A percentile compares a stretch with the other conserved stretches of the same genome.
phyloP scores from a whole-genome alignment of 2,888 invertebrate genomes.

The Stenotaenia linearis region DNA sequence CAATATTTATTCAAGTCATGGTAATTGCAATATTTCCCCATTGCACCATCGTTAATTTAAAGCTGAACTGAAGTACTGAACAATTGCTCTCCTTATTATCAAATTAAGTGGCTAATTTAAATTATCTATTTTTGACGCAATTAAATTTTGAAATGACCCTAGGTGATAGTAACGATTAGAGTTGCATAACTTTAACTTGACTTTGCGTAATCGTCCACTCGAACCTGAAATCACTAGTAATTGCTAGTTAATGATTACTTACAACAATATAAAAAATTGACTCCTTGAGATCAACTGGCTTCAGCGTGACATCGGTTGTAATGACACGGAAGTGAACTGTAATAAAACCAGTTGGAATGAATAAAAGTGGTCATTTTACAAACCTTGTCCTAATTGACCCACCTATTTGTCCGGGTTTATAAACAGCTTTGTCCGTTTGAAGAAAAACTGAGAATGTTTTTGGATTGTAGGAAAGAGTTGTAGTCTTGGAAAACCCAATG shows the following conservation, averaged over 20 bases:
- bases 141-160: no score
- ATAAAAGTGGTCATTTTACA: not conserved
- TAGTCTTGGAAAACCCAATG: conserved; percentile 37
- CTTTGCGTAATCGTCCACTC: no score
- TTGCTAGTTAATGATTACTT: no score
- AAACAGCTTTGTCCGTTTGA: conserved; percentile 49
- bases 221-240: no score
- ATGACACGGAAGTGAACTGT: conserved; percentile 48
- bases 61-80: no score
- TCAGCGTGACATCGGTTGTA: conserved; percentile 48
- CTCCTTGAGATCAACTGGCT: conserved; percentile 45
- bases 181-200: no score
- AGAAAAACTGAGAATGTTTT: conserved; percentile 47
- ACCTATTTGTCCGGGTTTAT: conserved; percentile 46
- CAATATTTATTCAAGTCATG: no score
- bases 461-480: conserved; percentile 41
- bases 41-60: no score
- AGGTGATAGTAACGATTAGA: no score
- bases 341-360: conserved; percentile 27
- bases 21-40: no score
- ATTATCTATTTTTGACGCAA: no score
- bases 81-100: no score
- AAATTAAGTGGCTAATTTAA: not conserved
- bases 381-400: not conserved
- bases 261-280: conserved; percentile 46